Evolutionary conservation across 2,888 invertebrate species (phyloP), one percentile per base, ranked within the genome.

Genomic region (Xestia sexstrigata): DNA sequence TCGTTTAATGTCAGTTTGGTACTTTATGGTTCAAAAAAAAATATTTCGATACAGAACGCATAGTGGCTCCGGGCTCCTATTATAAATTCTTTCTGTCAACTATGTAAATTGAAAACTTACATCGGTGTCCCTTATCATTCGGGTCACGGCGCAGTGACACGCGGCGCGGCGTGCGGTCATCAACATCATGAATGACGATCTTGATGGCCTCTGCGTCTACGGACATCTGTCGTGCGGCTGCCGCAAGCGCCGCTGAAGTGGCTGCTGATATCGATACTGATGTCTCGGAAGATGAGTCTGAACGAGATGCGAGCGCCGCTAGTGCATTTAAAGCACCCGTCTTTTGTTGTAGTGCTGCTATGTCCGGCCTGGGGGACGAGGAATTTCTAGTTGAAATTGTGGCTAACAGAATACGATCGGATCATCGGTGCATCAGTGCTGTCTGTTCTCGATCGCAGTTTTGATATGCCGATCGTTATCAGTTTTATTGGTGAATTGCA

Each of bases 131-230:
- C 93, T 98, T 98, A 93, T 98, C 98, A 63, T 98, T 97, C 52
- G 98, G 98, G 95, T 98, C 98, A 82, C 98, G 97, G 74, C 98
- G 97, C 74, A 98, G 95, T 20, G 98, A 96, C 73, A 98, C 98
- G 86, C 98, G 97, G 79, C 98, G 97, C 87, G 98, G 98, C 47
- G 98, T 97, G 86, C 97, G 97, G 81, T 98, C 98, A 94, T 99
- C 99, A 23, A 99, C 99, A 93, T 99, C 99, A 92, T 99, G 99
- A 90, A 99, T 99, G 86, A 99, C 99, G 88, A 99, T 99, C 93
- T 99, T 98, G 90, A 99, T 99, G 84, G 98, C 98, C 93, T 99
- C 99, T 2, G 99, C 99, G 91, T 99, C 99, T 80, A 98, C 98
- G 35, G 99, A 98, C 91, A 98, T 98, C 91, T 99, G 99, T 9